A percentile compares a stretch with the other conserved stretches of the same genome.
phyloP scores from a whole-genome alignment of 2,888 invertebrate species.

The Exocentrus adspersus region DNA sequence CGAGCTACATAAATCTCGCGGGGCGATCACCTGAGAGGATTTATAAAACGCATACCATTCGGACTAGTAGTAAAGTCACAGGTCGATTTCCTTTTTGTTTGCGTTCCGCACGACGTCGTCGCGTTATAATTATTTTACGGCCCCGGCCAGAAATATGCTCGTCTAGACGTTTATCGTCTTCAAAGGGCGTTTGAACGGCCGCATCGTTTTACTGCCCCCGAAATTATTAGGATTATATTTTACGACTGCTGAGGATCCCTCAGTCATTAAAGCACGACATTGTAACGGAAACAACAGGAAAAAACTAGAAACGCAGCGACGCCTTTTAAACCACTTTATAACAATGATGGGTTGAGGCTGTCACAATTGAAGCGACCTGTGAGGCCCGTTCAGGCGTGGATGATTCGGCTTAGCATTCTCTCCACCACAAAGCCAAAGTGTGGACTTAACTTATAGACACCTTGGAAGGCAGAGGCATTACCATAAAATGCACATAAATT shows the following conservation, averaged over 20 bases:
- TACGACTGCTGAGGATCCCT: background rate
- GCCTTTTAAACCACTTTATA: too few relatives aligned
- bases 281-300: background rate
- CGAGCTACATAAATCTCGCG: conserved; percentile 14
- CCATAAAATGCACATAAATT: conserved; percentile 23
- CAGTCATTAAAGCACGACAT: too few relatives aligned
- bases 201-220: conserved; percentile 5
- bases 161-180: conserved; percentile 26
- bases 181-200: conserved; percentile 6
- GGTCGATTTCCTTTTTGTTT: conserved; percentile 4
- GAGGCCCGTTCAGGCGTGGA: conserved; percentile 12
- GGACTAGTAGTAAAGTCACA: background rate
- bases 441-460: conserved; percentile 19
- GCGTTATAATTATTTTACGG: conserved; percentile 21
- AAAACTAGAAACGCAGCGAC: too few relatives aligned
- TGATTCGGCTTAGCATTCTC: conserved; percentile 17
- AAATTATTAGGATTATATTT: conserved; percentile 17
- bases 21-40: conserved; percentile 9
- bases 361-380: background rate
- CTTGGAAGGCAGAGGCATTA: conserved; percentile 9
- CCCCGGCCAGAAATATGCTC: background rate
- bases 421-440: conserved; percentile 18
- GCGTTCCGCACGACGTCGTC: conserved; percentile 10
- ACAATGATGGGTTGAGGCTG: too few relatives aligned
- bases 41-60: background rate